Conservation (phyloP, 2,113 vertebrate genomes). For the Labeo catla region DNA sequence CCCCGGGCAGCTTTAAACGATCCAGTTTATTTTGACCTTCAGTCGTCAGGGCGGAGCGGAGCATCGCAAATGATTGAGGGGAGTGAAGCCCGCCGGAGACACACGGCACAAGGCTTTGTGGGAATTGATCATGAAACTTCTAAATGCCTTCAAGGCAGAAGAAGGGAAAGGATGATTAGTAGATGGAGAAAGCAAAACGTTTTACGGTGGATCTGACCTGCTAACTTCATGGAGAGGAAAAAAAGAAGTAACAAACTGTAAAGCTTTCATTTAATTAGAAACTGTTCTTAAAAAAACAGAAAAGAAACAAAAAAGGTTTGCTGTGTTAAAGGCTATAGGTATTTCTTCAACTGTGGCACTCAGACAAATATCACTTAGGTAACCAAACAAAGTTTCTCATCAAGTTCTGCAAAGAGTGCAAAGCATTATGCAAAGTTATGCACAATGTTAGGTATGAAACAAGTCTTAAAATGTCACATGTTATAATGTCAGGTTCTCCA, state of each 20-base stretch:
- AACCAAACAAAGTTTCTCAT: no score
- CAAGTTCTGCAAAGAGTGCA: no score
- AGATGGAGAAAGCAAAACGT: background rate
- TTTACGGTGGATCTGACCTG: background rate
- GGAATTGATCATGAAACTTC: constrained; percentile 16
- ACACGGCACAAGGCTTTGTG: constrained; percentile 26
- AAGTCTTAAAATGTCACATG: no score
- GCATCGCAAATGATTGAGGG: constrained; percentile 39
- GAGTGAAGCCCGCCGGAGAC: constrained; percentile 17
- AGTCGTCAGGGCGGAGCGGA: constrained; percentile 31
- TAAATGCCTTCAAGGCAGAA: background rate
- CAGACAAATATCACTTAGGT: no score
- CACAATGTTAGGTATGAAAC: no score
- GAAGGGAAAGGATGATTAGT: constrained; percentile 2
- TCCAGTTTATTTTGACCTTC: constrained; percentile 47
- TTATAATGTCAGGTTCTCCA: background rate
- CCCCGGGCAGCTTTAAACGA: constrained; percentile 49
- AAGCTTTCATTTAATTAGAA: background rate
- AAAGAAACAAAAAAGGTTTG: background rate
- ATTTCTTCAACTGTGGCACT: background rate
- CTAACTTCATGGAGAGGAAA: background rate
- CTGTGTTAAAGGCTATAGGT: background rate
- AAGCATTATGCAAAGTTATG: no score
- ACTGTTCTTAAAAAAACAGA: background rate
- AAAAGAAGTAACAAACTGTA: background rate